Base-by-base conservation (phyloP, 2,797 vertebrate species). In the Siniperca undulata region DNA sequence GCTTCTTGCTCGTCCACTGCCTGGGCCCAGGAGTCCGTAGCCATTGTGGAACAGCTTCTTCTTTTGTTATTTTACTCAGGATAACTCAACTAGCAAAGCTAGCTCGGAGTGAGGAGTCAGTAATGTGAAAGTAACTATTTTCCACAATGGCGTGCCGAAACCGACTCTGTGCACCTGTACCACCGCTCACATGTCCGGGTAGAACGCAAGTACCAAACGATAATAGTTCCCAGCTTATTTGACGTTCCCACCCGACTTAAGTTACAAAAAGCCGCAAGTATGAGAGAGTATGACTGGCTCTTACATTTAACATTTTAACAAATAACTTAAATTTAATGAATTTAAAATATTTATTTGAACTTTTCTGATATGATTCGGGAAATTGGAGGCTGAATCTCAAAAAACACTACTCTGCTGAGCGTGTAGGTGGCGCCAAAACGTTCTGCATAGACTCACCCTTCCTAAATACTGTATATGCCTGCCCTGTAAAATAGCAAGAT, bases 1-100 rank as follows among this genome's bases (percentile, higher is more conserved):
- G 97, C 97, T 91, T 99, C 98, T 91, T 99, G 98, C 87, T 97
- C 95, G 70, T 99, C 98, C 87, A 99, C 98, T 14, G 98, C 98
- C 89, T 97, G 93, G 17, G 98, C 98, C 98, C 97, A 99, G 7
- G 98, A 99, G 88, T 99, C 97, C 58, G 98, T 97, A 73, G 98
- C 96, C 98, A 99, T 99, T 48, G 60, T 91, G 86, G 24, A 50
- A 24, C 56, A 53, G 53, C 74, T 72, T 70, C 14, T 80, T 78
- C 56, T 74, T 73, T 62, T 1, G 3, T 68, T 50, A 44, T 40
- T 84, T 70, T n/a, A n/a, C 10, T 40, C 48, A 4, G 16, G 14
- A 53, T 38, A 77, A 81, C 36, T 67, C 5, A 46, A 60, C 20
- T 4, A 8, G 9, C 27, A 24, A 61, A 30, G 40, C 9, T 10